These are phyloP conservation scores for Pyrgus malvae DNA, from an alignment of 2,888 invertebrate species.

Conservation along the genomic window DNA sequence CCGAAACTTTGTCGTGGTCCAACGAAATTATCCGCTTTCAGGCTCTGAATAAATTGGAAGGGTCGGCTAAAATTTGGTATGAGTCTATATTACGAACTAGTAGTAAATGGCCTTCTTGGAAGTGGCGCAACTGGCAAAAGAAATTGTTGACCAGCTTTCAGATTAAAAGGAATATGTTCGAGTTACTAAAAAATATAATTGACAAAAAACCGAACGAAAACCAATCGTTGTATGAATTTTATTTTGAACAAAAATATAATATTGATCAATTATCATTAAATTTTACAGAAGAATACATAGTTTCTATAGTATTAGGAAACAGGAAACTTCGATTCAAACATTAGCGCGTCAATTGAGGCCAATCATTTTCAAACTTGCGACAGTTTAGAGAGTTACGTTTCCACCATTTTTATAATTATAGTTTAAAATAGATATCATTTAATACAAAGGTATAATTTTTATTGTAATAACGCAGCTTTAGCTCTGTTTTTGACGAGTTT, in stretches of 20 bases:
- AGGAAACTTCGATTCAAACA: conserved; percentile 31
- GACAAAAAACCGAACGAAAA: conserved; percentile 28
- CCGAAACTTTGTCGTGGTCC: conserved; percentile 30
- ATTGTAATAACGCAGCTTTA: no score
- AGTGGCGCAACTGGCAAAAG: background rate
- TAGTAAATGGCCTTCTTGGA: conserved; percentile 27
- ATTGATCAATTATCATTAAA: conserved; percentile 29
- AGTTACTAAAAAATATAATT: conserved; percentile 19
- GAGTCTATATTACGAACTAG: conserved; percentile 29
- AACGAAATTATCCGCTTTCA: conserved; percentile 24
- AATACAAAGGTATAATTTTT: no score
- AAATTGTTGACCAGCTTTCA: background rate
- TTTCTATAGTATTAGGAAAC: conserved; percentile 35
- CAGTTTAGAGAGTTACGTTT: conserved; percentile 18
- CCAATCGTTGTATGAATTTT: conserved; percentile 36
- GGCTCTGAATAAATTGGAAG: conserved; percentile 30
- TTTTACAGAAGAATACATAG: conserved; percentile 31
- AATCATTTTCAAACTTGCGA: conserved; percentile 30
- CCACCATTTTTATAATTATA: no score
- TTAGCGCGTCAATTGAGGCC: conserved; percentile 33
- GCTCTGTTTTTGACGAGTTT: no score
- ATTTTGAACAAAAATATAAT: conserved; percentile 33
- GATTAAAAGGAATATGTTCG: background rate
- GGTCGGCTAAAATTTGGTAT: conserved; percentile 32
- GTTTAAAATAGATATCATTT: no score